Base-by-base conservation (phyloP, 2,113 vertebrate genomes). In the Hydrochoerus hydrochaeris region DNA sequence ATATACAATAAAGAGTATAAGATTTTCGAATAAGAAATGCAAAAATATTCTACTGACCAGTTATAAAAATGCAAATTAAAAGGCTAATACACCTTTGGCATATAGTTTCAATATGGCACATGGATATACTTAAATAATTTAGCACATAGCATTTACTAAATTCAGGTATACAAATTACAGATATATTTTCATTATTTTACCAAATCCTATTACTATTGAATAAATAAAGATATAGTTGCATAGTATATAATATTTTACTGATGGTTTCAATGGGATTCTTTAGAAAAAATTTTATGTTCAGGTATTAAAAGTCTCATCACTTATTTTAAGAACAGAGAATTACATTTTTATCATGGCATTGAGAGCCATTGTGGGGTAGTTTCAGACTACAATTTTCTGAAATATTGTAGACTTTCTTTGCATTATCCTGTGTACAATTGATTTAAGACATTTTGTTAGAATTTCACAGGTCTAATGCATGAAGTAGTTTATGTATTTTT, bases 381-480 rank as follows among this genome's bases (percentile, higher is more conserved):
- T 98, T 97, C 71, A 95, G 28, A 19, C 78, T 92, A 63, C 89
- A 93, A 94, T 97, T 85, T 94, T 94, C 14, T 92, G n/a, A 60
- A 95, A 85, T 4, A 3, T 38, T 83, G 54, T 16, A 95, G 65
- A 11, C 87, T 85, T 97, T 92, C 46, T 97, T 97, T 95, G 63
- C 78, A 89, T 97, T 97, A 91, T 38, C 97, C 91, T 85, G 16
- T 81, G 41, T 14, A 44, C 41, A 28, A 95, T 58, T 96, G 69
- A 97, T 89, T 14, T 4, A 73, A 96, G 62, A 22, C 16, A 90
- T 94, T 97, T 97, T 96, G 95, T 91, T 97, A 62, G 17, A 54
- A 91, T 96, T 97, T 97, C 63, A 95, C 12, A 93, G 57, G 91
- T 62, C 14, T 94, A 35, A 96, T 96, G 12, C 28, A 83, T 13